Evolutionary conservation across 1,140 invertebrate species (phyloP).

Genomic region (Bombus huntii): DNA sequence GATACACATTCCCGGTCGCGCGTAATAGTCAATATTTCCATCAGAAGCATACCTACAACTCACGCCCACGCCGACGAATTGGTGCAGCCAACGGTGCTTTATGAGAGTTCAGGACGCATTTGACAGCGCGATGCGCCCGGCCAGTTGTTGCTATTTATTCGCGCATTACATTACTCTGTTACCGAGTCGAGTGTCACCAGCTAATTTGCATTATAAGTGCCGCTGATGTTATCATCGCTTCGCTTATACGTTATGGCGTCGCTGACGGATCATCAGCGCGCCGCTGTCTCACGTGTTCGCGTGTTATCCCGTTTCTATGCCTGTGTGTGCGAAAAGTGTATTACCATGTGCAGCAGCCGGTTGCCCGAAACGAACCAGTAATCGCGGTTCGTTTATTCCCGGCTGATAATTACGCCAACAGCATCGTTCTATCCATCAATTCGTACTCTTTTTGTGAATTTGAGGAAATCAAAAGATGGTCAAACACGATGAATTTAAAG

Average conservation of each 20-base stretch:
- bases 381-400: not conserved
- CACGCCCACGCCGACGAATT: slow-evolving; percentile 78
- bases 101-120: slow-evolving; percentile 81
- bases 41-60: slow-evolving; percentile 82
- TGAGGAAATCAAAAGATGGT: not conserved
- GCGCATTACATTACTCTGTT: slow-evolving; percentile 82
- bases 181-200: slow-evolving; percentile 81
- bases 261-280: slow-evolving; percentile 72
- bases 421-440: not conserved
- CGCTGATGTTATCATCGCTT: slow-evolving; percentile 75
- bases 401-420: not conserved
- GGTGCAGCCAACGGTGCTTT: slow-evolving; percentile 76
- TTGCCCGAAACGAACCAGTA: not conserved
- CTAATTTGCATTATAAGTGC: slow-evolving; percentile 82
- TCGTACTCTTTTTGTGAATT: not conserved
- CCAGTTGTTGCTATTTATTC: slow-evolving; percentile 83
- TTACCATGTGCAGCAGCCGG: slow-evolving; percentile 9
- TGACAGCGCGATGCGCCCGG: slow-evolving; percentile 75
- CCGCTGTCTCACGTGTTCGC: slow-evolving; percentile 51
- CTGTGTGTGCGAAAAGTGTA: slow-evolving; percentile 33
- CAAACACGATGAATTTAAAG: not conserved
- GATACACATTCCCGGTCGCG: slow-evolving; percentile 81
- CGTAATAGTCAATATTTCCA: slow-evolving; percentile 84
- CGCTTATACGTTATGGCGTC: slow-evolving; percentile 75
- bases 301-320: not conserved